Percentiles rank a stretch among this genome's conserved stretches.
Conservation (phyloP, 1,140 invertebrate genomes). For the Ceratina australensis region DNA sequence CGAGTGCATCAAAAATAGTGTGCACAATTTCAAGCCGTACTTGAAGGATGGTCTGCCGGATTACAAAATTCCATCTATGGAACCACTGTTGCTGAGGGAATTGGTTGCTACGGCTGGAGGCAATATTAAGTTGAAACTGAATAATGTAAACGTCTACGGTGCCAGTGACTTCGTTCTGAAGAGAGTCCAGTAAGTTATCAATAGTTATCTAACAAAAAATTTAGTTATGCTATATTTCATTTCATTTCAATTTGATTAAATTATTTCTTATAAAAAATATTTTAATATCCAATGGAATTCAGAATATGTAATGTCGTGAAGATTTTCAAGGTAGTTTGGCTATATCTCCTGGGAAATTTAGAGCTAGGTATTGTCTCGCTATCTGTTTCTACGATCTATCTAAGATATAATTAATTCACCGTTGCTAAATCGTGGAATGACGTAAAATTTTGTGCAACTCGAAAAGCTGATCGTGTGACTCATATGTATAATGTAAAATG, state of each 20-base stretch:
- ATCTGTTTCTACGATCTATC: not conserved
- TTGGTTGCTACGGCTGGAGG: conserved; percentile 79
- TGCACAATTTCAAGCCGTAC: conserved; percentile 77
- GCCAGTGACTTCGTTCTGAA: conserved; percentile 82
- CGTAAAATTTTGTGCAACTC: not conserved
- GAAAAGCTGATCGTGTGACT: too few species aligned
- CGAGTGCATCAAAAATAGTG: conserved; percentile 80
- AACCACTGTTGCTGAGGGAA: conserved; percentile 83
- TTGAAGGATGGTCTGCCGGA: conserved; percentile 78
- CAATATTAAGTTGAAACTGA: conserved; percentile 80
- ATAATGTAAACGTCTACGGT: conserved; percentile 81
- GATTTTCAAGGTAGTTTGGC: too few species aligned
- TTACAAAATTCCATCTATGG: conserved; percentile 82
- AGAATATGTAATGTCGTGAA: too few species aligned
- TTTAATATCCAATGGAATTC: too few species aligned
- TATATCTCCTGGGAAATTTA: not conserved
- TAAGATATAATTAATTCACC: not conserved
- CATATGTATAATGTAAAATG: too few species aligned
- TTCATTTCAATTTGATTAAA: too few species aligned
- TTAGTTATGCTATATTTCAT: too few species aligned
- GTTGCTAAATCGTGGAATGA: not conserved
- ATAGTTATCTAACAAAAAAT: too few species aligned
- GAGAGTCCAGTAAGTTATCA: conserved; percentile 78
- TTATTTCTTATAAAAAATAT: too few species aligned
- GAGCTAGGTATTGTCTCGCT: not conserved